phyloP scores from a whole-genome alignment of 2,797 vertebrate genomes.

The Ctenopoma multispine region DNA sequence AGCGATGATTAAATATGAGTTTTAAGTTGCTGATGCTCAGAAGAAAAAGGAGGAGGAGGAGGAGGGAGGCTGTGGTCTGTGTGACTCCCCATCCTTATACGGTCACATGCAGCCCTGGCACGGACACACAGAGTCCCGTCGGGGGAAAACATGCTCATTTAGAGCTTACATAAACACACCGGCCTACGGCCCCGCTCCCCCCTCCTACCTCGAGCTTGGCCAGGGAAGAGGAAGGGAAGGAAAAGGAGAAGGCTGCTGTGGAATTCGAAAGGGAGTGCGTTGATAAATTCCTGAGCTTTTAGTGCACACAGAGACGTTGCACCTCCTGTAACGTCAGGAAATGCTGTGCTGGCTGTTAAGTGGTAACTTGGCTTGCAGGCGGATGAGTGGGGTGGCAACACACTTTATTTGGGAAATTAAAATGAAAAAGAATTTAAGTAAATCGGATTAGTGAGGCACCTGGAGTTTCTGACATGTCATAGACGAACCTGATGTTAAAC shows the following conservation, averaged over 20 bases:
- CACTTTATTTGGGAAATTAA: slow-evolving; percentile 27
- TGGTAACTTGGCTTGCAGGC: slow-evolving; percentile 18
- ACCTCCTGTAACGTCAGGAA: slow-evolving; percentile 52
- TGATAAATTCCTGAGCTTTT: slow-evolving; percentile 74
- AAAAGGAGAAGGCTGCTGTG: slow-evolving; percentile 67
- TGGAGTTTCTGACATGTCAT: slow-evolving; percentile 6
- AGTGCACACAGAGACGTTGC: slow-evolving; percentile 30
- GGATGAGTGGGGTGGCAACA: slow-evolving; percentile 10
- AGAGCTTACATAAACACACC: slow-evolving; percentile 82
- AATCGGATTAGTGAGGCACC: slow-evolving; percentile 19
- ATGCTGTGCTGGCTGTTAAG: slow-evolving; percentile 23
- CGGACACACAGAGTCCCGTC: slow-evolving; percentile 57
- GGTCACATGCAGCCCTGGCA: slow-evolving; percentile 80
- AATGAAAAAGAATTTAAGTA: slow-evolving; percentile 33
- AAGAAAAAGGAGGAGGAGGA: slow-evolving; percentile 23
- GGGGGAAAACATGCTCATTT: slow-evolving; percentile 79
- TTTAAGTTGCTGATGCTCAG: slow-evolving; percentile 53
- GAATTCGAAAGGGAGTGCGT: slow-evolving; percentile 76
- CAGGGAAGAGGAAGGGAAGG: slow-evolving; percentile 58
- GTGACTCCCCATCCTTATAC: slow-evolving; percentile 83
- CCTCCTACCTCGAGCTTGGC: slow-evolving; percentile 27
- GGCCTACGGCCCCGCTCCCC: slow-evolving; percentile 45
- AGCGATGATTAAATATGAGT: slow-evolving; percentile 2
- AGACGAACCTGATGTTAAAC: slow-evolving; percentile 1
- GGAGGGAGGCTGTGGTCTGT: slow-evolving; percentile 26